Percentiles rank a stretch among this genome's conserved stretches.
Conservation (phyloP, 2,888 invertebrate species). For the Patella depressa region DNA sequence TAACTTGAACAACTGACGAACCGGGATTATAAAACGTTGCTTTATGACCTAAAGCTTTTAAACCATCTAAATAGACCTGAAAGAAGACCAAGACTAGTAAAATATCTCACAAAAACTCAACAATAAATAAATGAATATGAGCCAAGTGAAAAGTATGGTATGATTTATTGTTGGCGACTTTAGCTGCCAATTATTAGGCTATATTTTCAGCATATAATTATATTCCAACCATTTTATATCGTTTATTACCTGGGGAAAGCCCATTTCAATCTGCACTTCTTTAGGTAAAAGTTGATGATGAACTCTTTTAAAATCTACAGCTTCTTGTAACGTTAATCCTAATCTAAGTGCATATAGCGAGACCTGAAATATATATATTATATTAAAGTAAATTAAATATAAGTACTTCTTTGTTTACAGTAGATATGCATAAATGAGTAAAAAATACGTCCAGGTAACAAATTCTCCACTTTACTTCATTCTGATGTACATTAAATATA, state of each 20-base stretch:
- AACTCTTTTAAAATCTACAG: constrained; percentile 84
- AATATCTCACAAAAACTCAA: constrained; percentile 7
- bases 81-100: not conserved
- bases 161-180: too few species aligned
- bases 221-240: not conserved
- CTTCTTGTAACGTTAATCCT: constrained; percentile 81
- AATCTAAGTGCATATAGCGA: constrained; percentile 78
- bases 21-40: constrained; percentile 27
- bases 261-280: constrained; percentile 18
- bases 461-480: too few species aligned
- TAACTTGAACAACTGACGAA: constrained; percentile 38
- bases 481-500: too few species aligned
- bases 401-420: too few species aligned
- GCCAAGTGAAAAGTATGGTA: not conserved
- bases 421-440: too few species aligned
- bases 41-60: constrained; percentile 42
- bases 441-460: too few species aligned
- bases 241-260: not conserved
- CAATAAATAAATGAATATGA: constrained; percentile 5
- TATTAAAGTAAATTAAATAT: not conserved
- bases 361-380: not conserved
- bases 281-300: constrained; percentile 89
- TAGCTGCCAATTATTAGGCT: too few species aligned
- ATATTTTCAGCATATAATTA: not conserved
- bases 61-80: constrained; percentile 44